A percentile compares a stretch with the other conserved stretches of the same genome.
Conservation (phyloP, 2,888 invertebrate species). For the Drosophila setosimentum region DNA sequence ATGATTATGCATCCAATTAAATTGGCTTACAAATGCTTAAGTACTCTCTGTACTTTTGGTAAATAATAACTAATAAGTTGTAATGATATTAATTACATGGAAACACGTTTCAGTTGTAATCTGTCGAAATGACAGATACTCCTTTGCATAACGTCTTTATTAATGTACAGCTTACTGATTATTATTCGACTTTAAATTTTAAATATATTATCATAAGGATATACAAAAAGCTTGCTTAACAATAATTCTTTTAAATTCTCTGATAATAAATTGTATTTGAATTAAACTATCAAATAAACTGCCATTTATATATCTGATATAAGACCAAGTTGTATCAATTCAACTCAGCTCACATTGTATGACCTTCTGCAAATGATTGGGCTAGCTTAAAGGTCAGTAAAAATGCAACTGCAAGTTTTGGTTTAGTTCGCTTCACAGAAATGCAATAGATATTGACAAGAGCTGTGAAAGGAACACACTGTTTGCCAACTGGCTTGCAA, state of each 20-base stretch:
- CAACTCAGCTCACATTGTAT: background rate
- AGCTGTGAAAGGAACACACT: constrained; percentile 58
- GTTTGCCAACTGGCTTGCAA: constrained; percentile 43
- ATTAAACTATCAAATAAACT: background rate
- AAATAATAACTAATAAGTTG: constrained; percentile 3
- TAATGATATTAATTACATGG: background rate
- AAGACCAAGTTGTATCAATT: background rate
- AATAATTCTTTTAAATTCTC: background rate
- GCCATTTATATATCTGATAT: background rate
- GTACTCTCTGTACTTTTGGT: background rate
- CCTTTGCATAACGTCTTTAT: background rate
- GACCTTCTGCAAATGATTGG: constrained; percentile 15
- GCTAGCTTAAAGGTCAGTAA: constrained; percentile 30
- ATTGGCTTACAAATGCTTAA: constrained; percentile 12
- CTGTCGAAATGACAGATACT: background rate
- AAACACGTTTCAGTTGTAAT: background rate
- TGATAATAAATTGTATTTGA: background rate
- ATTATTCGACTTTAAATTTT: background rate
- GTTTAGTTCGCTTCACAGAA: constrained; percentile 11
- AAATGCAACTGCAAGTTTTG: constrained; percentile 21
- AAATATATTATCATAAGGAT: background rate
- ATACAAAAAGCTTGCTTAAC: background rate
- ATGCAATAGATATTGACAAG: constrained; percentile 61
- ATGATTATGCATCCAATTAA: constrained; percentile 26
- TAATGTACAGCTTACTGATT: background rate